Conservation (phyloP, 1,140 invertebrate species). For the Drosophila parabipectinata region DNA sequence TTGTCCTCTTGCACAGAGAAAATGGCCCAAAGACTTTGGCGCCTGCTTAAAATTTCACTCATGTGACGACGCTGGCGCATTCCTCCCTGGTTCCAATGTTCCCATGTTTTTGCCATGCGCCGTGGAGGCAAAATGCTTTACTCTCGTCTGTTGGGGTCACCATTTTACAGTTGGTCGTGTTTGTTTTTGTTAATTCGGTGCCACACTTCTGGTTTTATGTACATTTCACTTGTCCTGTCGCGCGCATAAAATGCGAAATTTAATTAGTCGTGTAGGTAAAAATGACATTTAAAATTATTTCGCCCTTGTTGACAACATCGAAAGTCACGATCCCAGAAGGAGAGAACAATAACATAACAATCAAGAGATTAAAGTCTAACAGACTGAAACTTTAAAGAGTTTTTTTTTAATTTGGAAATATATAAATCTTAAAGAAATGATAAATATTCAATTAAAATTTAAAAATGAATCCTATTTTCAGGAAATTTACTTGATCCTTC, state of each 20-base stretch:
- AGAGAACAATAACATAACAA: not conserved
- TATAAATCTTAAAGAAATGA: no score
- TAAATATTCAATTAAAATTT: slow-evolving; percentile 5
- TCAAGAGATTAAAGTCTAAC: not conserved
- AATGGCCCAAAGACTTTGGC: slow-evolving; percentile 62
- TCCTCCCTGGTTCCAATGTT: slow-evolving; percentile 6
- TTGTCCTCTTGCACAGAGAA: slow-evolving; percentile 46
- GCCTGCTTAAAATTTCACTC: slow-evolving; percentile 78
- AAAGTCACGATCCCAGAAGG: not conserved
- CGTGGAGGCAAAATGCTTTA: not conserved
- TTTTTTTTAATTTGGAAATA: not conserved
- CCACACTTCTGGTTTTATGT: slow-evolving; percentile 65
- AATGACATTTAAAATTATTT: slow-evolving; percentile 74
- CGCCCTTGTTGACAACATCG: slow-evolving; percentile 14
- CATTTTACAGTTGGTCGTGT: slow-evolving; percentile 70
- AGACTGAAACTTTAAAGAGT: not conserved
- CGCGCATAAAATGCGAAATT: slow-evolving; percentile 75
- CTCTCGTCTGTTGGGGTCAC: slow-evolving; percentile 22
- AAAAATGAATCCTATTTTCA: not conserved
- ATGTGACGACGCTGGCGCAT: slow-evolving; percentile 57
- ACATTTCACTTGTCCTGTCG: slow-evolving; percentile 61
- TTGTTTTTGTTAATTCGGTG: slow-evolving; percentile 75
- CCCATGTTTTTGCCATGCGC: not conserved
- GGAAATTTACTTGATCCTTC: not conserved
- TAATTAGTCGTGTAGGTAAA: slow-evolving; percentile 80